A percentile compares a stretch with the other conserved stretches of the same genome.
phyloP scores from a whole-genome alignment of 2,888 invertebrate genomes.

The Cataglyphis albicans region DNA sequence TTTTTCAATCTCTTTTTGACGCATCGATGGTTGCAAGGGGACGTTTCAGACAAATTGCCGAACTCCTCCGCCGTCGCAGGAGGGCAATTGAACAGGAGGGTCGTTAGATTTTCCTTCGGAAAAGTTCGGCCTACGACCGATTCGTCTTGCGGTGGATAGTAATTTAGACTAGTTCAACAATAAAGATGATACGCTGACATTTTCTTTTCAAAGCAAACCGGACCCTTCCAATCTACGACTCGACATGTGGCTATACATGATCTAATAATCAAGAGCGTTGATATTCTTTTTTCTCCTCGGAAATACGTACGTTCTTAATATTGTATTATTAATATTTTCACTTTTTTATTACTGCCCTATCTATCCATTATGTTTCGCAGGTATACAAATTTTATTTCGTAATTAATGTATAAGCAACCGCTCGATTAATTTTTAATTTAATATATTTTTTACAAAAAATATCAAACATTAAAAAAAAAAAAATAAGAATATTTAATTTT shows the following conservation, averaged over 20 bases:
- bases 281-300: background rate
- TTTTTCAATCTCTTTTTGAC: slow-evolving; percentile 1
- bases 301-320: background rate
- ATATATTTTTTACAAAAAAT: background rate
- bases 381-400: background rate
- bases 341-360: background rate
- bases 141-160: slow-evolving; percentile 12
- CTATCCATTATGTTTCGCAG: background rate
- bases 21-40: slow-evolving; percentile 12
- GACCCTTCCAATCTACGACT: background rate
- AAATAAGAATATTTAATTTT: background rate
- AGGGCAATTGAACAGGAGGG: slow-evolving; percentile 38
- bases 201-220: slow-evolving; percentile 27
- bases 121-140: background rate
- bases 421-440: background rate
- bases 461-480: background rate
- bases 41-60: slow-evolving; percentile 49
- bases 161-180: slow-evolving; percentile 28
- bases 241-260: background rate
- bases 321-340: background rate
- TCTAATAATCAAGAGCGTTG: slow-evolving; percentile 7
- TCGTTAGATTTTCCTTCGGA: slow-evolving; percentile 32
- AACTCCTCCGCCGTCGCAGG: slow-evolving; percentile 21
- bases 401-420: background rate
- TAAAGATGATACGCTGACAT: slow-evolving; percentile 40